Evolutionary conservation across 2,113 vertebrate genomes (phyloP), one percentile per base, ranked within the genome.

Genomic region (Arizona elegans): DNA sequence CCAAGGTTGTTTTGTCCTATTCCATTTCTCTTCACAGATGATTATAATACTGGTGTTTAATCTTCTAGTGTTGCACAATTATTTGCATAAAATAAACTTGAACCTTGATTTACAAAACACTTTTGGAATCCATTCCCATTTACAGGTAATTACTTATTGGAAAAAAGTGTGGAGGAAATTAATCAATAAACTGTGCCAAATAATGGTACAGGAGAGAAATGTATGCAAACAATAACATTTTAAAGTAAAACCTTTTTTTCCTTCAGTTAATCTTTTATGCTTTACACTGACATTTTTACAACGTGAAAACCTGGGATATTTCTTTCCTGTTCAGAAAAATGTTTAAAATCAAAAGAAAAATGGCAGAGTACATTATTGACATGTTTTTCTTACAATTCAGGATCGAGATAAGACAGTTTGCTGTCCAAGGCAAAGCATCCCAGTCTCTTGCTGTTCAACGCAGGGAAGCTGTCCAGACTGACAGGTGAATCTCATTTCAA

Each of bases 121-220:
- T 58, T 87, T 90, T 3, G 56, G 1, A 0, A 89, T 50, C 19
- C 0, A 52, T 93, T 81, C 94, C 75, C 12, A 90, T 65, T 95
- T 90, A 43, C 17, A 92, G n/a, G 17, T 52, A 86, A 65, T 58
- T 3, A 24, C 0, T 56, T 8, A 93, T 85, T 88, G 0, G 0
- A 29, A 93, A 88, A 81, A 81, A 21, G 15, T 8, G 7, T 15
- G 17, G 0, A 29, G 3, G 0, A 0, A 91, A 87, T 1, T 58
- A 56, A 94, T 93, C 50, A 89, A 11, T 0, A 89, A 87, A 89
- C 70, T 29, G 91, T 93, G 55, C 17, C 38, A 92, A 75, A 95
- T 94, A 8, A 43, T 1, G 53, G 0, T 17, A 3, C 0, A 7
- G 87, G 91, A 92, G 3, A 21, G 93, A 92, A 92, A 89, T 2